Evolutionary conservation across 2,888 invertebrate species (phyloP).

Genomic region (Ectropis crepuscularia): DNA sequence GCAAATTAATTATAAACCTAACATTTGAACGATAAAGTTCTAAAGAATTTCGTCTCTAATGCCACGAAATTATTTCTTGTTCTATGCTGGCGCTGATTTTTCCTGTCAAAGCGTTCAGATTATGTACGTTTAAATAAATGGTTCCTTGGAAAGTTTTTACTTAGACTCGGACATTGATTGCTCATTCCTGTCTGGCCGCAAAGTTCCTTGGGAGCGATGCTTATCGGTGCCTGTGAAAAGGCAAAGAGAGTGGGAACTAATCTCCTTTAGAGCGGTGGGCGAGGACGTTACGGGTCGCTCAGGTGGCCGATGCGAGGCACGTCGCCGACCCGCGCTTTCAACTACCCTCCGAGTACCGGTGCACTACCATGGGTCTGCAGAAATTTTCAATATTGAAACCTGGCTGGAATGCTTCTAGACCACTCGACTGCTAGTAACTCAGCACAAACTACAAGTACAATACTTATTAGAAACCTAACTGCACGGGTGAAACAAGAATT

Average conservation of each 20-base stretch:
- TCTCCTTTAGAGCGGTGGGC: slow-evolving; percentile 52
- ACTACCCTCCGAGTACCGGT: slow-evolving; percentile 2
- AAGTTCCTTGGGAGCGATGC: slow-evolving; percentile 49
- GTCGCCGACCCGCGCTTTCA: slow-evolving; percentile 38
- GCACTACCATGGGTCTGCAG: not conserved
- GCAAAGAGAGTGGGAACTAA: slow-evolving; percentile 57
- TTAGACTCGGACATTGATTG: slow-evolving; percentile 37
- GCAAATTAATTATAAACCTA: no score
- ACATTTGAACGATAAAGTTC: no score
- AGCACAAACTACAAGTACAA: no score
- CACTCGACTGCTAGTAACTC: no score
- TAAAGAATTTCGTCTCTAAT: no score
- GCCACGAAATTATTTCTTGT: no score
- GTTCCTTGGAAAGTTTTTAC: slow-evolving; percentile 9
- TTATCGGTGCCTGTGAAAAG: slow-evolving; percentile 57
- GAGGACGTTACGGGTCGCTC: slow-evolving; percentile 48
- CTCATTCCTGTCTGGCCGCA: slow-evolving; percentile 48
- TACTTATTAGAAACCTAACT: no score
- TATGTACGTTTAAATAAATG: no score
- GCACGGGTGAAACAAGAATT: no score
- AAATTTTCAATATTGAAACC: not conserved
- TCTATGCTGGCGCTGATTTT: no score
- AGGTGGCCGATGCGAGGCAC: slow-evolving; percentile 50
- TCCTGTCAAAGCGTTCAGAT: no score
- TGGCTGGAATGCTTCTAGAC: no score